Evolutionary conservation across 2,888 invertebrate species (phyloP).

Genomic region (Tenthredo mesomela): DNA sequence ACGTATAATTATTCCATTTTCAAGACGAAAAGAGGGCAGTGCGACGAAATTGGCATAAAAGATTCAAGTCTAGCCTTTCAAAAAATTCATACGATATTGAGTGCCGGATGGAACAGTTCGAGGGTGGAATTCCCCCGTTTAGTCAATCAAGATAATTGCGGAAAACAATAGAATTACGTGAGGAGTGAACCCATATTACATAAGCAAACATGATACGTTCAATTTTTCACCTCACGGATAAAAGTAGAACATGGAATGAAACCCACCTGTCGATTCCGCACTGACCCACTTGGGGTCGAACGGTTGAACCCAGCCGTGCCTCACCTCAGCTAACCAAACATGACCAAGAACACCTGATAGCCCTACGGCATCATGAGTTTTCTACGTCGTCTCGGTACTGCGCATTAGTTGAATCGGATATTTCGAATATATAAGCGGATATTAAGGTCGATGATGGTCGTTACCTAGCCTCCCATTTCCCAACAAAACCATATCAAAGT

Average conservation of each 20-base stretch:
- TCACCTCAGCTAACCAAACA: conserved; percentile 8
- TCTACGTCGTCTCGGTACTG: background rate
- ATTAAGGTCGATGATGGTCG: conserved; percentile 1
- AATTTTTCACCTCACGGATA: conserved; percentile 11
- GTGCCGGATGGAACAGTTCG: background rate
- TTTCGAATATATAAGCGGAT: background rate
- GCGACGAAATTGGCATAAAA: background rate
- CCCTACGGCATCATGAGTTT: background rate
- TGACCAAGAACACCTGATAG: background rate
- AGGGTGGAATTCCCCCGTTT: background rate
- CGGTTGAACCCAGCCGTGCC: background rate
- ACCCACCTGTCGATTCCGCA: conserved; percentile 56
- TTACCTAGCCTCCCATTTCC: background rate
- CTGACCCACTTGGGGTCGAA: conserved; percentile 43
- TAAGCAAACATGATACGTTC: background rate
- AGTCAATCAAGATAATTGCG: background rate
- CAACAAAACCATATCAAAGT: background rate
- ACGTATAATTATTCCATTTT: conserved; percentile 23
- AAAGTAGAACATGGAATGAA: conserved; percentile 34
- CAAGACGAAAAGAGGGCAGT: background rate
- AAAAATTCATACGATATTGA: background rate
- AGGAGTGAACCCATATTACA: background rate
- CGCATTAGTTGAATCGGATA: conserved; percentile 19
- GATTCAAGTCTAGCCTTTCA: background rate
- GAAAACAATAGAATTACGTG: background rate